phyloP scores from a whole-genome alignment of 2,888 invertebrate genomes.

The Seira sanloemensis region DNA sequence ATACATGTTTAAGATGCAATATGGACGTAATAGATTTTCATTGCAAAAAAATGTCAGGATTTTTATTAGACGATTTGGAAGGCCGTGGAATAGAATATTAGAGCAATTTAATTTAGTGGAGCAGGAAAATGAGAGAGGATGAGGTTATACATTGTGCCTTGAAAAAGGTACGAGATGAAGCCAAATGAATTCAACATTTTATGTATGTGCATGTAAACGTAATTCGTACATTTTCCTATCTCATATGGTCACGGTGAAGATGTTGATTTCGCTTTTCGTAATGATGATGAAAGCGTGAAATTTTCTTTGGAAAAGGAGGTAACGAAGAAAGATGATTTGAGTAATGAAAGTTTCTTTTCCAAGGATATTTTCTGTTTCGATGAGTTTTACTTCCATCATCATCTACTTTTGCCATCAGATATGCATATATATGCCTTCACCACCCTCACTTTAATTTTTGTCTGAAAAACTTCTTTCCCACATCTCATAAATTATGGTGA shows the following conservation, averaged over 20 bases:
- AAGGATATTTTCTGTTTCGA: slow-evolving; percentile 21
- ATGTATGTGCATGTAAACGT: background rate
- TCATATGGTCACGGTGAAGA: background rate
- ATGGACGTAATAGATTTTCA: background rate
- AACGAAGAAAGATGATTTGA: background rate
- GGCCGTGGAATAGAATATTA: background rate
- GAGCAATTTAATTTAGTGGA: background rate
- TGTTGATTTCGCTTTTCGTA: background rate
- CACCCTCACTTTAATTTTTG: background rate
- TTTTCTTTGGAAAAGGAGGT: background rate
- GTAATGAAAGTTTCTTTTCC: slow-evolving; percentile 22
- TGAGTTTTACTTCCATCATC: slow-evolving; percentile 28
- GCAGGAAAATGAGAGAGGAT: too few relatives aligned
- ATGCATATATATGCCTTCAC: too few relatives aligned
- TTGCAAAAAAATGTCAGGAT: background rate
- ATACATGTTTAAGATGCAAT: background rate
- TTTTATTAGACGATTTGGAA: background rate
- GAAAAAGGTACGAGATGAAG: too few relatives aligned
- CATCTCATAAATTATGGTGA: background rate
- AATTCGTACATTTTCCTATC: background rate
- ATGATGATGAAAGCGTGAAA: background rate
- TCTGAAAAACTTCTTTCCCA: background rate
- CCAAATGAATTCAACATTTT: background rate
- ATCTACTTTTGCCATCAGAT: slow-evolving; percentile 15
- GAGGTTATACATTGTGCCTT: too few relatives aligned